A percentile compares a stretch with the other conserved stretches of the same genome.
Conservation (phyloP, 1,140 invertebrate genomes). For the Achatina immaculata region DNA sequence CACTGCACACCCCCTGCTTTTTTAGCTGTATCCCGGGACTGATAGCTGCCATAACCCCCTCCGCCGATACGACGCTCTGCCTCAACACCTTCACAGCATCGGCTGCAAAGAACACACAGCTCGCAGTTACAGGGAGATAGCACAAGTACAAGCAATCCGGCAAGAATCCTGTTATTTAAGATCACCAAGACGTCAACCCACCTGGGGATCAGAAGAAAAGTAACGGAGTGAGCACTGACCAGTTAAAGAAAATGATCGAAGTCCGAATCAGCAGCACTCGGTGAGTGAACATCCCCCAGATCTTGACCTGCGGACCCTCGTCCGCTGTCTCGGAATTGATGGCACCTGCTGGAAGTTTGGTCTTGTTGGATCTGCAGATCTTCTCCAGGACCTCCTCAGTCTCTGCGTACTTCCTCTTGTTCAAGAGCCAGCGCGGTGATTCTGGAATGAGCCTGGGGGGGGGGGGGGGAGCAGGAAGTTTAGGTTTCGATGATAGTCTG, state of each 20-base stretch:
- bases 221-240: conserved; percentile 42
- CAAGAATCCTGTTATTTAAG: no score
- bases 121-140: no score
- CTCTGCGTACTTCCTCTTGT: conserved; percentile 39
- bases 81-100: no score
- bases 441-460: conserved; percentile 50
- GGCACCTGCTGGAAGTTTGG: conserved; percentile 41
- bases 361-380: conserved; percentile 49
- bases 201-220: no score
- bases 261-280: conserved; percentile 42
- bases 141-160: no score
- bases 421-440: conserved; percentile 56
- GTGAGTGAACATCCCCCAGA: conserved; percentile 45
- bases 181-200: no score
- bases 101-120: no score
- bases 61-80: no score
- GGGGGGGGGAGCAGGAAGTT: not conserved
- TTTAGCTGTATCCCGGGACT: no score
- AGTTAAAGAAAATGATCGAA: conserved; percentile 51
- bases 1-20: no score
- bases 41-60: no score
- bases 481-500: not conserved
- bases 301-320: conserved; percentile 24
- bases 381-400: conserved; percentile 45
- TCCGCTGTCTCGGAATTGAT: conserved; percentile 37